These are phyloP conservation scores for Antheraea pernyi DNA, from an alignment of 1,140 invertebrate genomes.

Conservation along the genomic window DNA sequence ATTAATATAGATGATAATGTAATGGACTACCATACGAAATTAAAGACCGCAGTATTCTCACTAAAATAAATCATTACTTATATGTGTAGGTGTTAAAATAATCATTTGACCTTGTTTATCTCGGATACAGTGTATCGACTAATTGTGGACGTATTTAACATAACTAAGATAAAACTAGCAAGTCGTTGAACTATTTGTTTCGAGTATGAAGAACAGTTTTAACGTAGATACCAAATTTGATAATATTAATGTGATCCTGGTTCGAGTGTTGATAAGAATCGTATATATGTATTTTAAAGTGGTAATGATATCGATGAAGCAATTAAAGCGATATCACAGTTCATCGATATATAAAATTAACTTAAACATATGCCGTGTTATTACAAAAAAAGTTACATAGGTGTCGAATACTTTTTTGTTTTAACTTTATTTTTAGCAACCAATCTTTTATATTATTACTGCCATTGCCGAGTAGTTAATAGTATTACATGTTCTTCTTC, in stretches of 20 bases:
- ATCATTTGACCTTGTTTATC: constrained; percentile 4
- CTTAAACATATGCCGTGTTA: too few species aligned
- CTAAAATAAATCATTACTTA: background rate
- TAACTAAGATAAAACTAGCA: background rate
- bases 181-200: background rate
- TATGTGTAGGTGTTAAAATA: background rate
- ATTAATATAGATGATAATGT: too few species aligned
- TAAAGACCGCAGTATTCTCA: background rate
- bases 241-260: background rate
- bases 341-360: too few species aligned
- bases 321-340: too few species aligned
- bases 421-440: too few species aligned
- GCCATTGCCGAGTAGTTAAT: too few species aligned
- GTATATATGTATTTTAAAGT: background rate
- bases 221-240: background rate
- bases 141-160: background rate
- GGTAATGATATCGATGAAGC: too few species aligned
- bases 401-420: too few species aligned
- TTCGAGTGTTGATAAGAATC: background rate
- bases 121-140: background rate
- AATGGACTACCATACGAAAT: background rate
- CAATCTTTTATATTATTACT: too few species aligned
- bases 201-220: background rate
- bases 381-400: too few species aligned
- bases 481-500: too few species aligned